phyloP scores from a whole-genome alignment of 2,113 vertebrate species.

The Dendrocopos noguchii region DNA sequence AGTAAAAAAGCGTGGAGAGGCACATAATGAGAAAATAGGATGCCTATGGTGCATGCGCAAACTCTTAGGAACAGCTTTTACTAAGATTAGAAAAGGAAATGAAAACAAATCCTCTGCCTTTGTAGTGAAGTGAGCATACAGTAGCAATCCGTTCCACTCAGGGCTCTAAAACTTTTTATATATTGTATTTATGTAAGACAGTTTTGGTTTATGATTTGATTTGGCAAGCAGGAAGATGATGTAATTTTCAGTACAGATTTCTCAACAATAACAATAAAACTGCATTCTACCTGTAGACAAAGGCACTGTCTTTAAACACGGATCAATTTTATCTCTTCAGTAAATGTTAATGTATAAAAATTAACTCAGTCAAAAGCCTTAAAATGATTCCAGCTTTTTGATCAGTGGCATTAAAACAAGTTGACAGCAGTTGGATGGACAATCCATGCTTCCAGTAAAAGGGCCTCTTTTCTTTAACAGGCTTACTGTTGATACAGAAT shows the following conservation, averaged over 20 bases:
- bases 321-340: background rate
- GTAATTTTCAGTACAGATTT: constrained; percentile 19
- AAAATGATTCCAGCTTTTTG: background rate
- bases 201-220: constrained; percentile 37
- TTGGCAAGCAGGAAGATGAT: constrained; percentile 40
- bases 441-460: constrained; percentile 10
- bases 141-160: constrained; percentile 51
- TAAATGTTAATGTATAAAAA: constrained; percentile 29
- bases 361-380: background rate
- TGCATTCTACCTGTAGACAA: background rate
- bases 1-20: constrained; percentile 53
- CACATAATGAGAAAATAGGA: constrained; percentile 68
- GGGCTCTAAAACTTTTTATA: constrained; percentile 49
- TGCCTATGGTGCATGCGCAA: constrained; percentile 53
- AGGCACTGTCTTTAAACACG: background rate
- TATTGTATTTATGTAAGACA: constrained; percentile 47
- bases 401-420: background rate
- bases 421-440: background rate
- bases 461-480: background rate
- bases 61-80: constrained; percentile 68
- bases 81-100: constrained; percentile 68
- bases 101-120: constrained; percentile 53
- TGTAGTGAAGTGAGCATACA: constrained; percentile 51
- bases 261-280: background rate
- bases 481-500: background rate